Evolutionary conservation across 2,797 vertebrate genomes (phyloP), one percentile per base, ranked within the genome.

Genomic region (Echeneis naucrates): DNA sequence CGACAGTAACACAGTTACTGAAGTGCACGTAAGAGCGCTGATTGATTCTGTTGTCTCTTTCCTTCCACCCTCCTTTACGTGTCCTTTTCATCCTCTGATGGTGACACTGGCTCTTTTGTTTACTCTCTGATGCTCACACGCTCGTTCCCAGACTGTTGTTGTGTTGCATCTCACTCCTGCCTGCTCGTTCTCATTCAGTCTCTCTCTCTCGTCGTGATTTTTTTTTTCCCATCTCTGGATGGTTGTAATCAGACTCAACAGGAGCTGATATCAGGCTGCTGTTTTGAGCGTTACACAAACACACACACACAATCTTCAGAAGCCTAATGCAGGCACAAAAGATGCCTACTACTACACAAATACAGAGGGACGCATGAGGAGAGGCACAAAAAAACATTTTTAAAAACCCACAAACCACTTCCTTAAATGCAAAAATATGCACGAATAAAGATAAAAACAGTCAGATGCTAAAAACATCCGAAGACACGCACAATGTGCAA

Each of bases 231-330:
- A 52, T 81, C 65, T 70, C 72, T 71, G 63, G 57, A 73, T 77
- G 72, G 48, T 77, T 82, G 86, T 72, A 87, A 88, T 89, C 87
- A 88, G 76, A 80, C 71, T 87, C 79, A 84, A 80, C 80, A 77
- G 68, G 82, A 86, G 75, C 81, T 74, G 78, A 85, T 89, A 86
- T 86, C 76, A 79, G 73, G 37, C 84, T 81, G 80, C 72, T 75
- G 72, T 62, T 79, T 40, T 32, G 60, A 32, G 57, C 51, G n/a
- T 12, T 44, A 72, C 68, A 44, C 60, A 66, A 59, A 60, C n/a
- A 52, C 59, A 53, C 50, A 48, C 75, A 70, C 52, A 60, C 12
- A 54, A 42, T 17, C 40, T 42, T 42, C 19, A 42, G 40, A 42
- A 42, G 19, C 17, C 16, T 42, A 42, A 42, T 52, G 72, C 55